Evolutionary conservation across 2,888 invertebrate species (phyloP).

Genomic region (Magallana nippona): DNA sequence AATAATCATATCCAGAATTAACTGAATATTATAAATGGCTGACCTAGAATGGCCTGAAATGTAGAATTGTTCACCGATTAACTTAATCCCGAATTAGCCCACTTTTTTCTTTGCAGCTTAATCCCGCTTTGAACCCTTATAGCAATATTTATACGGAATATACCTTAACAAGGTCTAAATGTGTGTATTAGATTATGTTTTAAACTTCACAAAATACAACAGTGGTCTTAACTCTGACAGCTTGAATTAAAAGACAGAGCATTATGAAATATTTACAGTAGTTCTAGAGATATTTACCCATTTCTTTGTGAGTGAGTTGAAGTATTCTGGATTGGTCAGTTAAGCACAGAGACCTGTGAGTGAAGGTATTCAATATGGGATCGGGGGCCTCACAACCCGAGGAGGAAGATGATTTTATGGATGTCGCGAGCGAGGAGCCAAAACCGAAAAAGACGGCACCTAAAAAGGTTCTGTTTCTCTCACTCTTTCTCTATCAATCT

Average conservation of each 20-base stretch:
- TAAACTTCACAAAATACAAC: slow-evolving; percentile 5
- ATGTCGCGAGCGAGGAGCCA: neutral
- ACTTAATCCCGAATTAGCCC: slow-evolving; percentile 13
- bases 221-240: neutral
- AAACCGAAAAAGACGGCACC: neutral
- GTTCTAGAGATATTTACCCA: neutral
- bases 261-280: neutral
- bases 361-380: neutral
- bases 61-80: slow-evolving; percentile 5
- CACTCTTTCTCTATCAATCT: neutral
- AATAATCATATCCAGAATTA: neutral
- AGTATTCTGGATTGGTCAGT: neutral
- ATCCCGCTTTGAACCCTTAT: slow-evolving; percentile 6
- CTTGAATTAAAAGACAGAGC: neutral
- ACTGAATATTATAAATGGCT: neutral
- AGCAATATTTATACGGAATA: slow-evolving; percentile 16
- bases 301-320: neutral
- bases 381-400: neutral
- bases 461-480: neutral
- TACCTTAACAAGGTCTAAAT: neutral
- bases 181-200: slow-evolving; percentile 6
- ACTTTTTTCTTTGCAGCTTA: neutral
- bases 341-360: neutral
- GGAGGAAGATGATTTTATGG: neutral
- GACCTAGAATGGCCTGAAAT: neutral